Evolutionary conservation across 1,140 invertebrate genomes (phyloP).

Genomic region (Drosophila biarmipes): DNA sequence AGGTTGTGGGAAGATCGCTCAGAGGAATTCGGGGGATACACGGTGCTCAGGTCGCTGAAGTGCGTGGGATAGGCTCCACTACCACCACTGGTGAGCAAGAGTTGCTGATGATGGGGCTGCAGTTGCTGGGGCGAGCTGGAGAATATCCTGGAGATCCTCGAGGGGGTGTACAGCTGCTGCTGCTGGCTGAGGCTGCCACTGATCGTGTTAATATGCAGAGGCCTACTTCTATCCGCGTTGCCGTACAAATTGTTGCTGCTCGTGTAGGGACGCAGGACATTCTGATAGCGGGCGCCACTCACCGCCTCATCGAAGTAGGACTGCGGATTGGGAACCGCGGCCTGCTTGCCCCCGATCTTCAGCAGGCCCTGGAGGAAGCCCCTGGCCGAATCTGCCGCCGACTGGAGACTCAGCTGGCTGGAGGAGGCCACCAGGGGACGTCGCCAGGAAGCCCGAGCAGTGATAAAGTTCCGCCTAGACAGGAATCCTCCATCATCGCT

Average conservation of each 20-base stretch:
- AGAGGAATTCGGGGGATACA: slow-evolving; percentile 91
- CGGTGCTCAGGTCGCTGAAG: slow-evolving; percentile 94
- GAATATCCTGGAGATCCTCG: slow-evolving; percentile 86
- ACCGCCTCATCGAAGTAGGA: slow-evolving; percentile 44
- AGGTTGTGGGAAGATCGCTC: slow-evolving; percentile 91
- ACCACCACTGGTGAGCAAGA: slow-evolving; percentile 28
- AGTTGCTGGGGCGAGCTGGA: slow-evolving; percentile 88
- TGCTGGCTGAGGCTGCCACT: slow-evolving; percentile 56
- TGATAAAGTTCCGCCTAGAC: slow-evolving; percentile 84
- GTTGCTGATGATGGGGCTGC: slow-evolving; percentile 84
- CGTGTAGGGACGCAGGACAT: slow-evolving; percentile 57
- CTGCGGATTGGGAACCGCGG: slow-evolving; percentile 7
- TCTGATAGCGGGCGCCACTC: slow-evolving; percentile 72
- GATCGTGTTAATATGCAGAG: slow-evolving; percentile 80
- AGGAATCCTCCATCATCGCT: slow-evolving; percentile 94
- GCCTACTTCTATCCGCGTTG: slow-evolving; percentile 60
- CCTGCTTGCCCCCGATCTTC: slow-evolving; percentile 62
- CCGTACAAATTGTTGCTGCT: slow-evolving; percentile 67
- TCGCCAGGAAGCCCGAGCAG: slow-evolving; percentile 88
- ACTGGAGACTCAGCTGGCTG: slow-evolving; percentile 88
- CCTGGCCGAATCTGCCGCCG: slow-evolving; percentile 74
- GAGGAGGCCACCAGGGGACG: slow-evolving; percentile 88
- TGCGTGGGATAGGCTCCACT: slow-evolving; percentile 85
- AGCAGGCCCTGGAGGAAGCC: slow-evolving; percentile 74
- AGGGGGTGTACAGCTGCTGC: slow-evolving; percentile 80